phyloP scores from a whole-genome alignment of 2,888 invertebrate species.

The Synergus japonicus region DNA sequence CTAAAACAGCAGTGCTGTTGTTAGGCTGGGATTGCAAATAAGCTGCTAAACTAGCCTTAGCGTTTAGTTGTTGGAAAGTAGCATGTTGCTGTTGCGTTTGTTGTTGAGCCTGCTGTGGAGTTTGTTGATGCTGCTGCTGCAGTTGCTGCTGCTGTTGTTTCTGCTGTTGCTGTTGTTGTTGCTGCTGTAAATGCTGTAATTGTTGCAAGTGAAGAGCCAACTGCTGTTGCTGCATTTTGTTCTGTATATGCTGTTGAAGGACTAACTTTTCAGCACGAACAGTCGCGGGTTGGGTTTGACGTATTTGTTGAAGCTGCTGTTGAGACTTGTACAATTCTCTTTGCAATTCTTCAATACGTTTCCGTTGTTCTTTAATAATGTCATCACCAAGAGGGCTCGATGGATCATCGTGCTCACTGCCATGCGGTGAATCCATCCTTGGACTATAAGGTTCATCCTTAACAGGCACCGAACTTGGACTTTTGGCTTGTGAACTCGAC shows the following conservation, averaged over 20 bases:
- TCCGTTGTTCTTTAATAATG: conserved; percentile 89
- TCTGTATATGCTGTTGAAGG: conserved; percentile 84
- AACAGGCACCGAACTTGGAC: conserved; percentile 68
- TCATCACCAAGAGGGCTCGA: conserved; percentile 82
- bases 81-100: conserved; percentile 74
- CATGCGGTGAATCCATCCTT: conserved; percentile 72
- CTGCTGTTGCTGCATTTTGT: conserved; percentile 83
- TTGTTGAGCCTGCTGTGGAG: conserved; percentile 78
- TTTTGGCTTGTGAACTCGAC: conserved; percentile 71
- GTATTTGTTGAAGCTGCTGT: conserved; percentile 85
- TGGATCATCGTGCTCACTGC: conserved; percentile 78
- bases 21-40: conserved; percentile 76
- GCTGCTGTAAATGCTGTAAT: conserved; percentile 82
- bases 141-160: conserved; percentile 79
- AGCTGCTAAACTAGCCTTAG: conserved; percentile 78
- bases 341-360: conserved; percentile 92
- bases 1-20: conserved; percentile 69
- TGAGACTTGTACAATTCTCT: conserved; percentile 88
- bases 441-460: conserved; percentile 75
- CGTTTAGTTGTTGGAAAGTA: conserved; percentile 75
- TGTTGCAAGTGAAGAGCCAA: conserved; percentile 80
- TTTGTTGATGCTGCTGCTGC: conserved; percentile 80
- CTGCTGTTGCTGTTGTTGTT: conserved; percentile 80
- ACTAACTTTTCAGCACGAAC: conserved; percentile 79
- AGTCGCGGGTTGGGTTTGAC: conserved; percentile 82